phyloP scores from a whole-genome alignment of 1,140 invertebrate species.

The Leptopilina clavipes region DNA sequence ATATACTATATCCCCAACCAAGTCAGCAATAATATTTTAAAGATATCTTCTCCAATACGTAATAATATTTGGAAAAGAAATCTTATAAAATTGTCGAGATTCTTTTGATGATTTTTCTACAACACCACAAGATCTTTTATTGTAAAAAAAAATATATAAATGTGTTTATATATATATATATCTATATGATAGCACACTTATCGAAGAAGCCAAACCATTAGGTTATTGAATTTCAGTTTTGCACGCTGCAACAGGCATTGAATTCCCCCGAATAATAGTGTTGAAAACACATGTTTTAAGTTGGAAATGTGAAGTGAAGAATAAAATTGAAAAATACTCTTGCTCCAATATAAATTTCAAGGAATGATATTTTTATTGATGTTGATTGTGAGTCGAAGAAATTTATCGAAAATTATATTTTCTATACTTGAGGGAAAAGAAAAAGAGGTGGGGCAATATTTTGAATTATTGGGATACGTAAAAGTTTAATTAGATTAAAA shows the following conservation, averaged over 20 bases:
- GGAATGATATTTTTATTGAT: conserved; percentile 29
- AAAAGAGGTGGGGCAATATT: too few relatives aligned
- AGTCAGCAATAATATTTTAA: too few relatives aligned
- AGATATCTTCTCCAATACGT: not conserved
- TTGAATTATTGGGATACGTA: too few relatives aligned
- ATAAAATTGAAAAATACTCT: conserved; percentile 26
- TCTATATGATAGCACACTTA: conserved; percentile 14
- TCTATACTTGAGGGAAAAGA: too few relatives aligned
- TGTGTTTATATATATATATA: not conserved
- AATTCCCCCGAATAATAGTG: conserved; percentile 18
- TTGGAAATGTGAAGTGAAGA: conserved; percentile 13
- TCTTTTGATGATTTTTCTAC: not conserved
- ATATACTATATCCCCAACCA: too few relatives aligned
- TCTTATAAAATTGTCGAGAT: not conserved
- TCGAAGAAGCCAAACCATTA: conserved; percentile 23
- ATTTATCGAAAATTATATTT: not conserved
- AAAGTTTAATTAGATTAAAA: too few relatives aligned
- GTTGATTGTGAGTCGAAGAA: not conserved
- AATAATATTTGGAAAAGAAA: not conserved
- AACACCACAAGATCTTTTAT: not conserved
- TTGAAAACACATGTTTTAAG: conserved; percentile 34
- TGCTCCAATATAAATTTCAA: not conserved
- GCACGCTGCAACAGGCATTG: conserved; percentile 13
- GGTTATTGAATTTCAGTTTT: conserved; percentile 31
- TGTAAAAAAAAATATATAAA: not conserved